Evolutionary conservation across 2,113 vertebrate species (phyloP), one percentile per base, ranked within the genome.

Genomic region (Mormyrus lacerda): DNA sequence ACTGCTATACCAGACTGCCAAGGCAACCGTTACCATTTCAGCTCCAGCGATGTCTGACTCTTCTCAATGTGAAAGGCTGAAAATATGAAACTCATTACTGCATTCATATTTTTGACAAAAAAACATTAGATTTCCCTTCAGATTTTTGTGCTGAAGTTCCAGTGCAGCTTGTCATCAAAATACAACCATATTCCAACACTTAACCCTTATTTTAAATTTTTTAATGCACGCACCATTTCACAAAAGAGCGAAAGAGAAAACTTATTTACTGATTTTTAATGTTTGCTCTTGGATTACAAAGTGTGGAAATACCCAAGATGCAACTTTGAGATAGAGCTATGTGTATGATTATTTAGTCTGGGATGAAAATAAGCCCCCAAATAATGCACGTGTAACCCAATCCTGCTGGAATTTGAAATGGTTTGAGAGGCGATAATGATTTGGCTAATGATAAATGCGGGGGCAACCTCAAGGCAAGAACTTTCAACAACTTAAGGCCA

Each of bases 341-440:
- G 48, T 76, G 45, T 73, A 48, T 61, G 45, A 48, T 47, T 61
- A 73, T 47, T 47, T 27, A 65, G 10, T 27, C 47, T 76, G 15
- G 73, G 42, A 48, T 13, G 42, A 65, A 73, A 48, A 45, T 69
- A 42, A 73, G 73, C 45, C 42, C 44, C 31, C 65, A 76, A 73
- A 48, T 31, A 88, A 45, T 88, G 87, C 61, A 69, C 4, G 55
- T 45, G 87, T 73, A 88, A 88, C 31, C 3, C 44, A 47, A 73
- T 88, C 58, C 44, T 53, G 47, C 17, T 82, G 65, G 48, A 51
- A 88, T 79, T 55, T 82, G 39, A 65, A 79, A 82, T 48, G 44
- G 35, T 27, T 88, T 48, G 44, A 65, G 39, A 88, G 61, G 58
- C 13, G 39, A 44, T 88, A 53, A 88, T 88, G 69, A 88, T 88